Conservation (phyloP, 1,140 invertebrate genomes). For the Physella acuta region DNA sequence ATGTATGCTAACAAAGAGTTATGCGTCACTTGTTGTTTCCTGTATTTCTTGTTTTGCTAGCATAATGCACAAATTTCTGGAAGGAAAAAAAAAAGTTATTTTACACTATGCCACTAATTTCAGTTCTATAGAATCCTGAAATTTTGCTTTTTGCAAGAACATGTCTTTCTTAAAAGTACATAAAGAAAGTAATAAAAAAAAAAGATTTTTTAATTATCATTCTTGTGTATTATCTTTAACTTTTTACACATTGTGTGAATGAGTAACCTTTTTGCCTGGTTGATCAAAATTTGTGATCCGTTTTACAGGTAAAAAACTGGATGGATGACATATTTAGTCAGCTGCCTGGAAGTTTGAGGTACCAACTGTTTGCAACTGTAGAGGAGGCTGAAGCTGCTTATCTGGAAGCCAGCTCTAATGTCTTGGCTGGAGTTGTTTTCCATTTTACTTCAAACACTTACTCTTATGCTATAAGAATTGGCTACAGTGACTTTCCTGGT, state of each 20-base stretch:
- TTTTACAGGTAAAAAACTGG: conserved; percentile 30
- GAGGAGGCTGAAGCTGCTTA: conserved; percentile 28
- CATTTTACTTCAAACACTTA: background rate
- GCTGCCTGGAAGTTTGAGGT: conserved; percentile 14
- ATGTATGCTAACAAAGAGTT: too few species aligned
- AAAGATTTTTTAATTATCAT: background rate
- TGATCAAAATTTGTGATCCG: background rate
- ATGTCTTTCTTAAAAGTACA: too few species aligned
- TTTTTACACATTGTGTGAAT: too few species aligned
- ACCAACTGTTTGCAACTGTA: conserved; percentile 25
- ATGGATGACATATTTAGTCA: conserved; percentile 28
- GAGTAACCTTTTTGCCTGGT: background rate
- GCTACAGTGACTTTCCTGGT: conserved; percentile 2
- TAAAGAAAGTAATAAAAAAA: background rate
- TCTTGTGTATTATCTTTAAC: background rate
- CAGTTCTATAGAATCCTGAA: too few species aligned
- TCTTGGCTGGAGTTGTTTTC: conserved; percentile 28
- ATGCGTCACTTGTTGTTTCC: too few species aligned
- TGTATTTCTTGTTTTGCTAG: too few species aligned
- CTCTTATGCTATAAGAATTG: conserved; percentile 29
- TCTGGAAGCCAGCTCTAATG: conserved; percentile 4
- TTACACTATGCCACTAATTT: too few species aligned
- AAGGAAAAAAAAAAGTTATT: too few species aligned
- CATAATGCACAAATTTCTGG: too few species aligned
- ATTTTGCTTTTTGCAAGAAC: too few species aligned